These are phyloP conservation scores for Clarias platycephalus DNA, from an alignment of 2,797 vertebrate species.

Conservation along the genomic window DNA sequence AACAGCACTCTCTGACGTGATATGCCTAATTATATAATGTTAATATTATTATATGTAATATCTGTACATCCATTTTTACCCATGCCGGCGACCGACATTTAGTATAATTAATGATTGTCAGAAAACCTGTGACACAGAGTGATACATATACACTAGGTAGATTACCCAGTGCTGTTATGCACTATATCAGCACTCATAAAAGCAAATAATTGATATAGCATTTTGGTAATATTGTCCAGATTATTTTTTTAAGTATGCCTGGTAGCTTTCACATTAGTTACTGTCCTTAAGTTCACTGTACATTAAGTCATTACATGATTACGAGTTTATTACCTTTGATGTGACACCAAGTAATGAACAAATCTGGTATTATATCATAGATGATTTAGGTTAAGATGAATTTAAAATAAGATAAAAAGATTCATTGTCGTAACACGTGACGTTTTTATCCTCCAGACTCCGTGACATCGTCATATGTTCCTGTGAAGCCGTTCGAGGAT, in stretches of 20 bases:
- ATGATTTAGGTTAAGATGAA: neutral
- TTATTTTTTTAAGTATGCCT: neutral
- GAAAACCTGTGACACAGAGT: no score
- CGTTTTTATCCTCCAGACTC: conserved; percentile 76
- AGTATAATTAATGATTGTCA: no score
- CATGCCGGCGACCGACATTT: no score
- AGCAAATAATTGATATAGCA: neutral
- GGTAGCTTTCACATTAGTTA: neutral
- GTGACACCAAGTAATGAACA: neutral
- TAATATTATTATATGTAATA: no score
- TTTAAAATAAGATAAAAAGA: neutral
- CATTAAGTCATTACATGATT: neutral
- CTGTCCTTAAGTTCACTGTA: neutral
- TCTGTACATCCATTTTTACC: no score
- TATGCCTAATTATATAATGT: no score
- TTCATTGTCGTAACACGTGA: neutral
- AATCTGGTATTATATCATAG: neutral
- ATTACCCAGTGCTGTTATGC: no score
- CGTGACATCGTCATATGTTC: conserved; percentile 91
- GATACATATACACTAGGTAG: no score
- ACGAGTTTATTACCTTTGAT: neutral
- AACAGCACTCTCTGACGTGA: no score
- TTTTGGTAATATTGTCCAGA: neutral
- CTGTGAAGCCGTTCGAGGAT: conserved; percentile 89
- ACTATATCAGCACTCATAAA: neutral